phyloP scores from a whole-genome alignment of 2,113 vertebrate genomes.

The Platysternon megacephalum region DNA sequence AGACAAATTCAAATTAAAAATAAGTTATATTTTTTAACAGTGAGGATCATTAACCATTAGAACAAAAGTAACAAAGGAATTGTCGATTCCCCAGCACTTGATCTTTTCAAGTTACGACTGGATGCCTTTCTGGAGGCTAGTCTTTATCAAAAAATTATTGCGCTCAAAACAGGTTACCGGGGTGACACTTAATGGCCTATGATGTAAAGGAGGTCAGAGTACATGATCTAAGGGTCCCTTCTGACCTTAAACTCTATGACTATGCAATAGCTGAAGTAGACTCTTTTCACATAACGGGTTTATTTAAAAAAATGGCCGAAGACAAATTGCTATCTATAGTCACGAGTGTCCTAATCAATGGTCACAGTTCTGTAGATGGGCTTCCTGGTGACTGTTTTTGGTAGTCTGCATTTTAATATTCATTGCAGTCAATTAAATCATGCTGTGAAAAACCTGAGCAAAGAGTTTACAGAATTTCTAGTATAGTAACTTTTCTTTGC shows the following conservation, averaged over 20 bases:
- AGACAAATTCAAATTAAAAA: neutral
- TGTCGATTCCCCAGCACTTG: rapidly evolving
- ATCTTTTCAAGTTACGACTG: neutral
- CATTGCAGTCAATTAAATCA: slow-evolving; percentile 33
- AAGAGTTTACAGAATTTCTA: slow-evolving; percentile 12
- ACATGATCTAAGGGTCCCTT: neutral
- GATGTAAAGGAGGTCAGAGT: rapidly evolving
- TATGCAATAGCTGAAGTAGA: neutral
- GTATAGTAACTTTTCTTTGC: slow-evolving; percentile 4
- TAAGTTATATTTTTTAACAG: neutral
- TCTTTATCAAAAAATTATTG: neutral
- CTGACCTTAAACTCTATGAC: neutral
- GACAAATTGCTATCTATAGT: neutral
- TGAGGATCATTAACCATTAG: neutral
- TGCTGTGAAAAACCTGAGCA: neutral
- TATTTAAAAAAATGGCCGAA: neutral
- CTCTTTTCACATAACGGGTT: neutral
- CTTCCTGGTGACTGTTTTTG: neutral
- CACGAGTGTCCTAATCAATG: neutral
- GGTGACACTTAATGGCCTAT: rapidly evolving
- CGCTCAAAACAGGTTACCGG: neutral
- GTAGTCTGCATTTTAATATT: slow-evolving; percentile 10
- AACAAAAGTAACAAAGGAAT: neutral
- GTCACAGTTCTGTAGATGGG: neutral
- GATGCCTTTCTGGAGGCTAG: neutral